These are phyloP conservation scores for Dioctria rufipes DNA, from an alignment of 2,888 invertebrate genomes.

Conservation along the genomic window DNA sequence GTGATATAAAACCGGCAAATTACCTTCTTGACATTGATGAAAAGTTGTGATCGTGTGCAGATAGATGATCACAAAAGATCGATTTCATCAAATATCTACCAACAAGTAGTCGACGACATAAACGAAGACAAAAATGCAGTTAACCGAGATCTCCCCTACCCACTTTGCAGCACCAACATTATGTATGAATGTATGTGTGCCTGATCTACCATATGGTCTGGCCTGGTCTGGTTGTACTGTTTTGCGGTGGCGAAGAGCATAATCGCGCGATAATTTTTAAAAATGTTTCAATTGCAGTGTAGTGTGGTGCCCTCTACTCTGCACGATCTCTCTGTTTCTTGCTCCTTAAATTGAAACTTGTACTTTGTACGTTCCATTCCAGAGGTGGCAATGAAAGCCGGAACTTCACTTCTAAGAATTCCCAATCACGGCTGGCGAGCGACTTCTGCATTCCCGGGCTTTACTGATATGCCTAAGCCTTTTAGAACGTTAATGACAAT, in stretches of 20 bases:
- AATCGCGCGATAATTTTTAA: background rate
- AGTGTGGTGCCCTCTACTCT: background rate
- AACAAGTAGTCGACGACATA: background rate
- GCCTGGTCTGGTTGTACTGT: background rate
- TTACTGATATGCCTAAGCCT: background rate
- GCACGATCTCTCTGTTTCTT: background rate
- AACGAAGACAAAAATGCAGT: constrained; percentile 34
- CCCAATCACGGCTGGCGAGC: constrained; percentile 2
- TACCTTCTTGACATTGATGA: constrained; percentile 34
- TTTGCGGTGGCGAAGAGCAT: background rate
- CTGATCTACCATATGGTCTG: background rate
- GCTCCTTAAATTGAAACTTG: background rate
- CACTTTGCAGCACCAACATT: too few relatives aligned
- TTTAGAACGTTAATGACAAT: background rate
- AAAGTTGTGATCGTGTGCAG: constrained; percentile 29
- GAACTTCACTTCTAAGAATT: constrained; percentile 29
- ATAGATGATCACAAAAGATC: constrained; percentile 31
- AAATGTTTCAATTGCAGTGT: background rate
- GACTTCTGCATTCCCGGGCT: background rate
- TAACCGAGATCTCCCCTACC: constrained; percentile 7
- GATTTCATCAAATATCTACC: background rate
- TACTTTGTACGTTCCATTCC: too few relatives aligned
- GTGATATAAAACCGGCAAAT: constrained; percentile 32
- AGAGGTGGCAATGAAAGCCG: constrained; percentile 24
- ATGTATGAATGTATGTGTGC: too few relatives aligned